Conservation (phyloP, 2,888 invertebrate species). For the Tanytarsus gracilentus region DNA sequence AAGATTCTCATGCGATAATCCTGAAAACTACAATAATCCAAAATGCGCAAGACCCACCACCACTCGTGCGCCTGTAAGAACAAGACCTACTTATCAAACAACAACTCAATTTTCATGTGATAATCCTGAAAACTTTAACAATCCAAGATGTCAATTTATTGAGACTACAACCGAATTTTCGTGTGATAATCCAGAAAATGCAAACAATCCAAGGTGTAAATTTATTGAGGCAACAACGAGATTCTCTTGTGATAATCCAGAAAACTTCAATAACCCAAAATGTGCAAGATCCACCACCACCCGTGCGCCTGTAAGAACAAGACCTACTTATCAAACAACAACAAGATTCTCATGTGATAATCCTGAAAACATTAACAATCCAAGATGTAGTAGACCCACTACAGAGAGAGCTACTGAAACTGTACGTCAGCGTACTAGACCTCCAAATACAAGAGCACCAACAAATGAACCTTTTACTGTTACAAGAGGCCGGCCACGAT, state of each 20-base stretch:
- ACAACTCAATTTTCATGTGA: slow-evolving; percentile 28
- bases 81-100: slow-evolving; percentile 33
- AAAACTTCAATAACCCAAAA: background rate
- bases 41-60: background rate
- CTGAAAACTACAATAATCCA: slow-evolving; percentile 6
- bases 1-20: slow-evolving; percentile 27
- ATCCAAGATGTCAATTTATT: slow-evolving; percentile 37
- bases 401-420: slow-evolving; percentile 30
- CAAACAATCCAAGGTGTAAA: slow-evolving; percentile 32
- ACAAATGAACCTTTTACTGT: too few relatives aligned
- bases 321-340: slow-evolving; percentile 32
- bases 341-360: slow-evolving; percentile 29
- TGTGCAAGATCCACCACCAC: background rate
- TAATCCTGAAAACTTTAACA: slow-evolving; percentile 32
- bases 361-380: slow-evolving; percentile 14
- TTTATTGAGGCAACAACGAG: slow-evolving; percentile 29
- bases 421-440: slow-evolving; percentile 34
- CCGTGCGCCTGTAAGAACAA: slow-evolving; percentile 30
- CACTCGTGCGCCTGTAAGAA: slow-evolving; percentile 29
- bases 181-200: background rate
- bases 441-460: slow-evolving; percentile 31
- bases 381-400: background rate
- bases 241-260: slow-evolving; percentile 26
- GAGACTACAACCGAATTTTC: slow-evolving; percentile 1
- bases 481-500: too few relatives aligned